These are phyloP conservation scores for Zaprionus ornatus DNA, from an alignment of 1,140 invertebrate genomes.

Conservation along the genomic window DNA sequence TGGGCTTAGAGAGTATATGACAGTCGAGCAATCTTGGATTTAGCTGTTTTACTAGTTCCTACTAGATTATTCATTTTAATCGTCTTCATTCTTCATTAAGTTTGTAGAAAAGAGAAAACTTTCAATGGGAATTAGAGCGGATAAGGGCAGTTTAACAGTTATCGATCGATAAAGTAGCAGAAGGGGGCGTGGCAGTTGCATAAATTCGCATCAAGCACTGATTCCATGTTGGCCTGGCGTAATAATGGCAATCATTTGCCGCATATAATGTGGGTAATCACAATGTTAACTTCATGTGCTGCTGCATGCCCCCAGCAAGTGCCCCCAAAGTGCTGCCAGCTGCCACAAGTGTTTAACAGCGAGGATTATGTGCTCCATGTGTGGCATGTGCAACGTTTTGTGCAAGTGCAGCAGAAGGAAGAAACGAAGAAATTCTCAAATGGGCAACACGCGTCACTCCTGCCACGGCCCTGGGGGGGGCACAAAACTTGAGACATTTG, in stretches of 20 bases:
- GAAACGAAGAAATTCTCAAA: not conserved
- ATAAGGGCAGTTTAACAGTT: not conserved
- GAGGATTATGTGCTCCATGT: constrained; percentile 42
- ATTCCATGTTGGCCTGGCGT: not conserved
- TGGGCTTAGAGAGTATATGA: no score
- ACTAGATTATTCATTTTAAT: not conserved
- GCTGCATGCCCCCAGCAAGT: not conserved
- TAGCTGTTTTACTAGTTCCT: no score
- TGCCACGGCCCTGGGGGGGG: not conserved
- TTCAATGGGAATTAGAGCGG: not conserved
- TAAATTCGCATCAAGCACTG: not conserved
- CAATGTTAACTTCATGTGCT: constrained; percentile 36
- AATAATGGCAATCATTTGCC: constrained; percentile 39
- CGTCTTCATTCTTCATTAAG: not conserved
- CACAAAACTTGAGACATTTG: constrained; percentile 2
- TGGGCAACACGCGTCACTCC: not conserved
- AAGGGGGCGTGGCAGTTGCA: not conserved
- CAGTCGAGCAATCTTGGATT: no score
- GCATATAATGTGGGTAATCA: constrained; percentile 45
- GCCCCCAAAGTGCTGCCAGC: not conserved
- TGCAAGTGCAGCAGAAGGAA: not conserved
- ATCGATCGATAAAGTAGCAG: not conserved
- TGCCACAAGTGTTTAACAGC: constrained; percentile 38
- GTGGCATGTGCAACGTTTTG: constrained; percentile 4
- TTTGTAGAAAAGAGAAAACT: not conserved